These are phyloP conservation scores for Spisula subtruncata DNA, from an alignment of 2,888 invertebrate genomes.

Conservation along the genomic window DNA sequence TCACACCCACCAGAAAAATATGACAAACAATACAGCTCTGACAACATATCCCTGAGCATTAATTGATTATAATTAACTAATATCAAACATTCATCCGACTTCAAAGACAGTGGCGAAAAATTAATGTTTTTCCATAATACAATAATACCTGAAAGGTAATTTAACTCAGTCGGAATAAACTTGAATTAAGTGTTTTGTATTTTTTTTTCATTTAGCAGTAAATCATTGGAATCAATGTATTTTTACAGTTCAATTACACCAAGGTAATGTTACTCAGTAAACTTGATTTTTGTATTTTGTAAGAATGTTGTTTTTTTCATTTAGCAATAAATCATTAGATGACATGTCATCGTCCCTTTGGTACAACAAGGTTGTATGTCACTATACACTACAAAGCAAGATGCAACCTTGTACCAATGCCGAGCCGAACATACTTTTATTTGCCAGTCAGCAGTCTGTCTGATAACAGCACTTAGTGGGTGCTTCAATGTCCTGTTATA, in stretches of 20 bases:
- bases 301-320: not conserved
- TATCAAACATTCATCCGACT: not conserved
- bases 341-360: too few relatives aligned
- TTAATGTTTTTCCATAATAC: not conserved
- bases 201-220: not conserved
- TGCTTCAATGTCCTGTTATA: too few relatives aligned
- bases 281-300: not conserved
- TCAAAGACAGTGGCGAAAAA: constrained; percentile 5
- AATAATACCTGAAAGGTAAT: not conserved
- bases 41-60: not conserved
- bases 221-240: not conserved
- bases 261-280: not conserved
- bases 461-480: too few relatives aligned
- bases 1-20: not conserved
- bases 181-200: not conserved
- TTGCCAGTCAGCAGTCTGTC: too few relatives aligned
- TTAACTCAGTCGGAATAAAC: not conserved
- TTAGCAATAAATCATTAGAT: not conserved
- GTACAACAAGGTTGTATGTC: too few relatives aligned
- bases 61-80: not conserved
- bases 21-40: not conserved
- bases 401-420: too few relatives aligned
- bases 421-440: too few relatives aligned
- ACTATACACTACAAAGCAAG: too few relatives aligned
- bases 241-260: not conserved